A percentile compares a stretch with the other conserved stretches of the same genome.
Conservation (phyloP, 2,888 invertebrate species). For the Ophion ellenae region DNA sequence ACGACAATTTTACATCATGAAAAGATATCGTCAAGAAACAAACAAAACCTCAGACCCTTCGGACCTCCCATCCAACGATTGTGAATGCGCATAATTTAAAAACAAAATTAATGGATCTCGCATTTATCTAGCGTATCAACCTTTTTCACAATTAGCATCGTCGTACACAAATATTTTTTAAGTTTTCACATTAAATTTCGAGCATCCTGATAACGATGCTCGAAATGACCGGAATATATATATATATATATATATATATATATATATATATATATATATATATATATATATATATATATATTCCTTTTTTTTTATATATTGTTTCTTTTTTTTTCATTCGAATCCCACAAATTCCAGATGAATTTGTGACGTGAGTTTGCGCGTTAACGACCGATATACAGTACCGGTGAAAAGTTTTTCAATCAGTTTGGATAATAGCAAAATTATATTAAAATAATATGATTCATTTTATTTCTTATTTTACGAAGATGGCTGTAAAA, state of each 20-base stretch:
- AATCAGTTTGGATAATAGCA: too few relatives aligned
- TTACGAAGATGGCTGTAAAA: too few relatives aligned
- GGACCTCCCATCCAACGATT: not conserved
- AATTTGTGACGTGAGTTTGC: slow-evolving; percentile 25
- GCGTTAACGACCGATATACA: slow-evolving; percentile 51
- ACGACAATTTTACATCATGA: not conserved
- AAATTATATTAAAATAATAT: too few relatives aligned
- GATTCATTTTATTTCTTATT: too few relatives aligned
- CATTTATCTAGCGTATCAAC: too few relatives aligned
- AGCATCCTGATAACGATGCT: not conserved
- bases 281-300: too few relatives aligned
- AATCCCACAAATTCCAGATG: slow-evolving; percentile 15
- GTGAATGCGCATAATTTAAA: not conserved
- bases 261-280: too few relatives aligned
- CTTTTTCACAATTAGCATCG: not conserved
- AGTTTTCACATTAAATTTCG: not conserved
- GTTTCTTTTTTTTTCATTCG: slow-evolving; percentile 17
- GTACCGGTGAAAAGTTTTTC: too few relatives aligned
- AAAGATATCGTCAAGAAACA: not conserved
- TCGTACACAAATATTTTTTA: not conserved
- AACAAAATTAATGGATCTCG: not conserved
- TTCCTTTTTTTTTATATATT: too few relatives aligned
- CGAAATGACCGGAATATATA: not conserved
- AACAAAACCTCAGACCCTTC: not conserved
- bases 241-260: too few relatives aligned